Conservation (phyloP, 64 coral and sea anemone species). For the Dendronephthya gigantea region DNA sequence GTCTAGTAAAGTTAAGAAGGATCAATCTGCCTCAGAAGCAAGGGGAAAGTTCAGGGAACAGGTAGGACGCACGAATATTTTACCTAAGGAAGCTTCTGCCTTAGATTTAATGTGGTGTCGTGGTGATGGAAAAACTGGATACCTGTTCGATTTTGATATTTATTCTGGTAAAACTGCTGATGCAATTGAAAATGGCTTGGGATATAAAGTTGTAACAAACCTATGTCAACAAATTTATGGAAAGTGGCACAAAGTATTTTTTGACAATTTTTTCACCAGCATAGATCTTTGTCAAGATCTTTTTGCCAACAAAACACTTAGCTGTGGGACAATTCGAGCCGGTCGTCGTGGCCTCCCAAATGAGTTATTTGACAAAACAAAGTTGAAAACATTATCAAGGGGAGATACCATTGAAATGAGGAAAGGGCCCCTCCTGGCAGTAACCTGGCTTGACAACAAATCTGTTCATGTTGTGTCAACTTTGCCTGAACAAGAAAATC, state of each 20-base stretch:
- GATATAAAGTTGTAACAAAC: background rate
- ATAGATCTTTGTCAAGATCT: background rate
- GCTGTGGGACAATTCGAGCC: conserved; percentile 26
- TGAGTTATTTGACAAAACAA: conserved; percentile 18
- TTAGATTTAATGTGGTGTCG: too few species aligned
- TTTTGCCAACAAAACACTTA: background rate
- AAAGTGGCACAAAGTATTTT: background rate
- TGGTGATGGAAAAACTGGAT: background rate
- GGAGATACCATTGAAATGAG: conserved; percentile 18
- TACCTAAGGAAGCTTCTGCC: too few species aligned
- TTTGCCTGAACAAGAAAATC: background rate
- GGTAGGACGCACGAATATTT: too few species aligned
- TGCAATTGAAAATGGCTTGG: background rate
- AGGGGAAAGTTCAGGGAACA: too few species aligned
- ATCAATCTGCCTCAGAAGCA: too few species aligned
- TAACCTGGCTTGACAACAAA: conserved; percentile 54
- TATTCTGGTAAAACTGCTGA: too few species aligned
- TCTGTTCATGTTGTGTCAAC: conserved; percentile 20
- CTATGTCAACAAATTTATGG: background rate
- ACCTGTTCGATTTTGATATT: background rate
- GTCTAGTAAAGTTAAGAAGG: too few species aligned
- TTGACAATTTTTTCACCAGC: conserved; percentile 8
- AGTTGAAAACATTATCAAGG: background rate
- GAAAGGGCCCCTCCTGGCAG: conserved; percentile 23
- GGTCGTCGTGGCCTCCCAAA: conserved; percentile 38